These are phyloP conservation scores for Coturnix japonica DNA, from an alignment of 2,113 vertebrate genomes.

Conservation along the genomic window DNA sequence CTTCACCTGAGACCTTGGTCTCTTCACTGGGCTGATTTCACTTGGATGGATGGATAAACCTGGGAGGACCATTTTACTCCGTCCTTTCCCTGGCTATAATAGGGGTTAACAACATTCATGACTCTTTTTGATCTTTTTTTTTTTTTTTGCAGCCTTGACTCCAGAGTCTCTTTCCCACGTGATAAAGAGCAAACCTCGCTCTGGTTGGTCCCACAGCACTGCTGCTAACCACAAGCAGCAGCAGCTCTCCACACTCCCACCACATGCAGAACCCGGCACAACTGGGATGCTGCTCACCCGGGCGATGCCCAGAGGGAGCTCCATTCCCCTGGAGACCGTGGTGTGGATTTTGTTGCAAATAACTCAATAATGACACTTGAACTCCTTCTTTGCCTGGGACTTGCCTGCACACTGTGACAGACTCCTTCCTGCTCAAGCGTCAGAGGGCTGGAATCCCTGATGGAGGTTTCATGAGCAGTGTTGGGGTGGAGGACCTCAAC, in stretches of 20 bases:
- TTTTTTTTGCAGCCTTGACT: not conserved
- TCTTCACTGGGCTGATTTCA: not conserved
- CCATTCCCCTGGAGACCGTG: rapidly evolving
- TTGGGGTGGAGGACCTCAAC: not conserved
- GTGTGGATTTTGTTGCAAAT: not conserved
- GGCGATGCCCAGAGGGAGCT: not conserved
- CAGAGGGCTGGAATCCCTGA: not conserved
- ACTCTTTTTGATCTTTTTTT: not conserved
- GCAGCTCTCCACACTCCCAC: not conserved
- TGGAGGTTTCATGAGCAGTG: rapidly evolving
- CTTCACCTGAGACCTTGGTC: not conserved
- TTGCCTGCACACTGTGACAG: rapidly evolving
- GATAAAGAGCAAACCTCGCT: not conserved
- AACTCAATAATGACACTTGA: not conserved
- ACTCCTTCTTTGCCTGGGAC: not conserved
- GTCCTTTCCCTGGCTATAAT: not conserved
- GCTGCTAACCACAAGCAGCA: not conserved
- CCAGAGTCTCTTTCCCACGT: rapidly evolving
- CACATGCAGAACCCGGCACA: not conserved
- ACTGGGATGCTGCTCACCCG: rapidly evolving
- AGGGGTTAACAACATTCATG: not conserved
- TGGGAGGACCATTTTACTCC: rapidly evolving
- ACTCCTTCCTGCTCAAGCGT: not conserved
- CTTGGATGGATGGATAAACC: not conserved
- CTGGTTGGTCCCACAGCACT: not conserved